These are phyloP conservation scores for Drosophila kepulauana DNA, from an alignment of 1,140 invertebrate species.

Conservation along the genomic window DNA sequence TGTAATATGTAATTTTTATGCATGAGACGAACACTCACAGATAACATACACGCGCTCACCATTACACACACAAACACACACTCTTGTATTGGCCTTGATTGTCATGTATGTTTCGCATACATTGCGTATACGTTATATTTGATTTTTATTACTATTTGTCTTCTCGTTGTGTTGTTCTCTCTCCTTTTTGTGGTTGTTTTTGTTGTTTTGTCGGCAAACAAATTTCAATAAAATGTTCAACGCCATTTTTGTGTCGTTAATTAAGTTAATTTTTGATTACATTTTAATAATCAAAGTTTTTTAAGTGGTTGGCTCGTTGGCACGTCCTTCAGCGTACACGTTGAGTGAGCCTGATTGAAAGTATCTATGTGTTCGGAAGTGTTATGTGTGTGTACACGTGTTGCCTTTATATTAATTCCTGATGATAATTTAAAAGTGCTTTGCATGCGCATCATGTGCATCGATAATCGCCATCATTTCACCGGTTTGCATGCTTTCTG, in stretches of 20 bases:
- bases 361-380: constrained; percentile 18
- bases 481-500: constrained; percentile 14
- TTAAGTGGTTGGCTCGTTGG: constrained; percentile 53
- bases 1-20: constrained; percentile 83
- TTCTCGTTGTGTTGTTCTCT: constrained; percentile 29
- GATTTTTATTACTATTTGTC: constrained; percentile 73
- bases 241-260: constrained; percentile 65
- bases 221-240: constrained; percentile 57
- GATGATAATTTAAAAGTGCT: constrained; percentile 81
- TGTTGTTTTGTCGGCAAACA: constrained; percentile 17
- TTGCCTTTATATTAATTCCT: constrained; percentile 65
- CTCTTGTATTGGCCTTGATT: constrained; percentile 34
- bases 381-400: constrained; percentile 8
- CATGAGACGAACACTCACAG: constrained; percentile 50
- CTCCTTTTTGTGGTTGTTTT: constrained; percentile 2
- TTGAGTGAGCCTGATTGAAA: constrained; percentile 22
- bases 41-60: constrained; percentile 20
- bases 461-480: constrained; percentile 71
- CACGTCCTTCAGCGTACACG: constrained; percentile 45
- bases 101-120: constrained; percentile 40
- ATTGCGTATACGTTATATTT: constrained; percentile 71
- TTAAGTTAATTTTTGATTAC: constrained; percentile 83
- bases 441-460: constrained; percentile 76
- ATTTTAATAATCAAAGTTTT: constrained; percentile 79
- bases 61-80: constrained; percentile 25